Evolutionary conservation across 1,140 invertebrate genomes (phyloP), one percentile per base, ranked within the genome.

Genomic region (Lasaia peninsularis): DNA sequence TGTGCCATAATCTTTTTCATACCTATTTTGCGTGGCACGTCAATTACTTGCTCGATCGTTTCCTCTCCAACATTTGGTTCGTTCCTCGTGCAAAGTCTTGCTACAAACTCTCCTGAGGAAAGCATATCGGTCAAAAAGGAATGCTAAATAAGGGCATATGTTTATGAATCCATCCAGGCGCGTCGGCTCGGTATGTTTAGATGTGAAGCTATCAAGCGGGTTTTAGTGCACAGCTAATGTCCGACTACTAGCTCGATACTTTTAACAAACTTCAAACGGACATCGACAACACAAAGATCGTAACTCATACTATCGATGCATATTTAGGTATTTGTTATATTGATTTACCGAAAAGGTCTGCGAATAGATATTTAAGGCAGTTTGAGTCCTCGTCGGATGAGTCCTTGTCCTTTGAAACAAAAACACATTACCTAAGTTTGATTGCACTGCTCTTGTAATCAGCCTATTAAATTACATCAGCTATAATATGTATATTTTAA

Each of bases 301-400:
- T 55, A 67, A 66, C 71, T 72, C 75, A 75, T 78, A 82, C 72
- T 63, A 66, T 69, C 60, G 60, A 80, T 78, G 75, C 75, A 76
- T 55, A 62, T 72, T 69, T 49, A 50, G 62, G 5, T 48, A 63
- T 58, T 40, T 59, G 60, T 60, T 67, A 65, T 71, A 63, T 62
- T 71, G 60, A 88, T 75, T 91, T 91, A 91, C 91, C 91, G 80
- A 91, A 82, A 55, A 91, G 80, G 68, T 91, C 88, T 60, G 90
- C 91, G 83, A 91, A 91, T 82, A 92, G 89, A 84, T 90, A 91
- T 90, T 89, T 92, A 86, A 92, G 90, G 91, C 92, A 92, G 90
- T 91, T 92, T 88, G 91, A 90, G 80, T 91, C 90, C 78, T 91
- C 91, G 89, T 92, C 91, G 76, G 90, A 90, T 67, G 88, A 89